Evolutionary conservation across 30 jellyfish, hydroid and myxozoan species (phyloP).

Genomic region (Chrysaora quinquecirrha): DNA sequence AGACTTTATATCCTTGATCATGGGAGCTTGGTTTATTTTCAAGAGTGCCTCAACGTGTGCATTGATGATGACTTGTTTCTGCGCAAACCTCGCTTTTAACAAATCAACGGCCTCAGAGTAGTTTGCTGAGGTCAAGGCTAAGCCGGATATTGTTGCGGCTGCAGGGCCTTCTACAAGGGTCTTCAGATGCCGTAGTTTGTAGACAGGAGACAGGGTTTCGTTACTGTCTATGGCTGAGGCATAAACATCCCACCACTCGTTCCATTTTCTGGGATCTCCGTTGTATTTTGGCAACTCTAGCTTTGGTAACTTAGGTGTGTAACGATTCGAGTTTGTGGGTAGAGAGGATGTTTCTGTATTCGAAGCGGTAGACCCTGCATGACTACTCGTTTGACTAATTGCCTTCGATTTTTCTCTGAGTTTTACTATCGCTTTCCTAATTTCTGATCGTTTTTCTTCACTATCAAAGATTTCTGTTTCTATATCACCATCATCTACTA

Average conservation of each 20-base stretch:
- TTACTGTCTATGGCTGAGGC: background rate
- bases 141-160: background rate
- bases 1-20: background rate
- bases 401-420: background rate
- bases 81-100: background rate
- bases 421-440: background rate
- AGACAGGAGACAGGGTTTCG: background rate
- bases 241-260: background rate
- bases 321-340: background rate
- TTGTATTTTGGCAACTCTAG: too few relatives aligned
- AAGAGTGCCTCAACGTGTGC: background rate
- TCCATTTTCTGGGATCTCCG: background rate
- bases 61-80: background rate
- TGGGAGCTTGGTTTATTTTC: background rate
- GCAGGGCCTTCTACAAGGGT: too few relatives aligned
- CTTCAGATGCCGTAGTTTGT: background rate
- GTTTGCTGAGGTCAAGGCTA: background rate
- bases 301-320: background rate
- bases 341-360: background rate
- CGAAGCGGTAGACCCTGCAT: too few relatives aligned
- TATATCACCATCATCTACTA: background rate
- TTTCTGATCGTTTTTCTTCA: background rate
- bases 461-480: background rate
- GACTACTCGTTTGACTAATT: background rate
- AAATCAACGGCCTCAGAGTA: background rate